Evolutionary conservation across 2,113 vertebrate species (phyloP).

Genomic region (Puffinus mauretanicus): DNA sequence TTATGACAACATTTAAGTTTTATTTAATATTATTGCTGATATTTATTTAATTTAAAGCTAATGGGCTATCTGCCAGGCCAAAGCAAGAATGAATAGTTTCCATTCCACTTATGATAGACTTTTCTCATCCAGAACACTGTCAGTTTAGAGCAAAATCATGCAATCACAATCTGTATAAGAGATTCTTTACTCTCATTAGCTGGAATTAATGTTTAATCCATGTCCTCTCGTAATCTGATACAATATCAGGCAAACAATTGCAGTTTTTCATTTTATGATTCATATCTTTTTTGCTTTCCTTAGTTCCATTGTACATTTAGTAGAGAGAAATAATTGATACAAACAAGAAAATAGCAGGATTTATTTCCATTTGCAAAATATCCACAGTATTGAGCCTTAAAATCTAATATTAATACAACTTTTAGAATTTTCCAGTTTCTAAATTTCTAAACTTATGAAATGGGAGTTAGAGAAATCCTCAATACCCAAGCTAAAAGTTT

Average conservation of each 20-base stretch:
- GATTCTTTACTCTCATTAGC: not conserved
- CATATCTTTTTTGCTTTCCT: not conserved
- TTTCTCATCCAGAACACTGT: not conserved
- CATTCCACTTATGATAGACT: not conserved
- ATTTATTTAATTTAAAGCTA: slow-evolving; percentile 73
- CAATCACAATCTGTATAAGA: not conserved
- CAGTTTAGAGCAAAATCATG: not conserved
- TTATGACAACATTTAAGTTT: slow-evolving; percentile 69
- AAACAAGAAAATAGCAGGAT: not conserved
- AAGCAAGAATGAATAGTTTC: slow-evolving; percentile 49
- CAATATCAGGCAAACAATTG: not conserved
- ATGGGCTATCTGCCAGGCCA: slow-evolving; percentile 38
- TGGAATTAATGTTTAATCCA: not conserved
- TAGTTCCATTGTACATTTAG: not conserved
- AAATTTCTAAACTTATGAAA: not conserved
- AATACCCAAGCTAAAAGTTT: not conserved
- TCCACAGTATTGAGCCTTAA: not conserved
- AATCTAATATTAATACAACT: not conserved
- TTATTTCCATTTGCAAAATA: not conserved
- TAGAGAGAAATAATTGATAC: not conserved
- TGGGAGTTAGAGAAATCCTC: not conserved
- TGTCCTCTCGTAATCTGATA: not conserved
- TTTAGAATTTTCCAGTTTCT: not conserved
- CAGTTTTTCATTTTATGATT: not conserved
- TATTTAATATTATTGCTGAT: slow-evolving; percentile 72